A percentile compares a stretch with the other conserved stretches of the same genome.
phyloP scores from a whole-genome alignment of 2,888 invertebrate genomes.

The Cylloceria caligata region DNA sequence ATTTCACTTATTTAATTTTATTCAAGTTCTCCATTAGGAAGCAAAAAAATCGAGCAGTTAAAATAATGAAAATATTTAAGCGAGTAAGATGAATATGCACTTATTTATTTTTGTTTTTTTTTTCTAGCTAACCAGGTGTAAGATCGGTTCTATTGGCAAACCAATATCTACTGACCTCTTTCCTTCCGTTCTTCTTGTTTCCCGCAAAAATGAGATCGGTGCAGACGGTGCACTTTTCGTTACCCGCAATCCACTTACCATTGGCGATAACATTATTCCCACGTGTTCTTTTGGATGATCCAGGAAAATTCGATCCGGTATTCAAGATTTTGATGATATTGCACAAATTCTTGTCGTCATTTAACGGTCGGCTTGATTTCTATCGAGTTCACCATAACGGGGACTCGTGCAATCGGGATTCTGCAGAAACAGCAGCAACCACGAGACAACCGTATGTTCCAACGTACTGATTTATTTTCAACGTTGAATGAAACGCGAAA shows the following conservation, averaged over 20 bases:
- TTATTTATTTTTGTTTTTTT: no score
- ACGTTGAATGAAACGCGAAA: conserved; percentile 55
- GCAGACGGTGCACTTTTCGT: not conserved
- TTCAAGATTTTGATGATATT: conserved; percentile 11
- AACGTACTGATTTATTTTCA: conserved; percentile 63
- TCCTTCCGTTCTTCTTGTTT: not conserved
- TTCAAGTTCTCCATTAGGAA: not conserved
- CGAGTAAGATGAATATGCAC: not conserved
- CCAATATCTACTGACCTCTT: not conserved
- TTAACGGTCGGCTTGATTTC: not conserved
- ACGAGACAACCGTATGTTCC: conserved; percentile 50
- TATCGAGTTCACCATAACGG: not conserved
- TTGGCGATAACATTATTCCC: not conserved
- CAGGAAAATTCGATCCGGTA: not conserved
- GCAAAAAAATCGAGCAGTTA: not conserved
- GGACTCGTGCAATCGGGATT: conserved; percentile 41
- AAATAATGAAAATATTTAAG: not conserved
- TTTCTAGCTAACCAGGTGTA: not conserved
- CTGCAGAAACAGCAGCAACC: conserved; percentile 35
- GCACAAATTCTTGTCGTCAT: not conserved
- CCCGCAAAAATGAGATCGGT: not conserved
- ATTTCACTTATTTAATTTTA: not conserved
- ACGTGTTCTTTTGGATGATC: not conserved
- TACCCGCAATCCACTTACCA: not conserved
- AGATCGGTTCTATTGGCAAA: not conserved